Base-by-base conservation (phyloP, 2,888 invertebrate species). In the Lasioglossum malachurum region DNA sequence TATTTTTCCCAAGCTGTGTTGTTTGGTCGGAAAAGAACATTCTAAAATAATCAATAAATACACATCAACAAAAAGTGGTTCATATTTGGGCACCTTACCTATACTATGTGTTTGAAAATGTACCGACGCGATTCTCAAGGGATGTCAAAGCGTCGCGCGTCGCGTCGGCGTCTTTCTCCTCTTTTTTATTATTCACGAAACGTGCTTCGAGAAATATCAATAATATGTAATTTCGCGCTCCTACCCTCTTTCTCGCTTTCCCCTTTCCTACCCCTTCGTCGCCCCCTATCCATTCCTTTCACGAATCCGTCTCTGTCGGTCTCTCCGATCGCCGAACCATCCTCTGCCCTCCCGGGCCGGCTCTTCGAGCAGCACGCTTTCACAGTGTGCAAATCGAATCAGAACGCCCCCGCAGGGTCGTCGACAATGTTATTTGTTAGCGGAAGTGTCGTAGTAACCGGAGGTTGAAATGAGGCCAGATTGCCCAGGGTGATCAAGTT, bases 381-480 rank as follows among this genome's bases (percentile, higher is more conserved):
- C 93, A 93, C 92, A 91, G 91, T 92, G 92, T 92, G 92, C 92
- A 95, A 95, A 95, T 95, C 91, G 92, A 95, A 95, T 94, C 94
- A 94, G 92, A 89, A 92, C 93, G 90, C 92, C 92, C 93, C 94
- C 92, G 92, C 93, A 93, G 91, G 91, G 92, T 93, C 93, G 90
- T 91, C 92, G 93, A 94, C 94, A 94, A 95, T 95, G 93, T 95
- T 95, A 95, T 95, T 95, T 94, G 94, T 95, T 94, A 94, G 95
- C 92, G 93, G 94, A 93, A 94, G 94, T 94, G 94, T 94, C 93
- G 93, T 93, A 94, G 94, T 93, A 94, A 94, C 93, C 93, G 93
- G 93, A 94, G 94, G 93, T 94, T 95, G 95, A 95, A 95, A 95
- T 94, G 95, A 95, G 95, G 94, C 94, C 95, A 95, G 95, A 95